A percentile compares a stretch with the other conserved stretches of the same genome.
phyloP scores from a whole-genome alignment of 2,888 invertebrate genomes.

The Trichacis sp. region DNA sequence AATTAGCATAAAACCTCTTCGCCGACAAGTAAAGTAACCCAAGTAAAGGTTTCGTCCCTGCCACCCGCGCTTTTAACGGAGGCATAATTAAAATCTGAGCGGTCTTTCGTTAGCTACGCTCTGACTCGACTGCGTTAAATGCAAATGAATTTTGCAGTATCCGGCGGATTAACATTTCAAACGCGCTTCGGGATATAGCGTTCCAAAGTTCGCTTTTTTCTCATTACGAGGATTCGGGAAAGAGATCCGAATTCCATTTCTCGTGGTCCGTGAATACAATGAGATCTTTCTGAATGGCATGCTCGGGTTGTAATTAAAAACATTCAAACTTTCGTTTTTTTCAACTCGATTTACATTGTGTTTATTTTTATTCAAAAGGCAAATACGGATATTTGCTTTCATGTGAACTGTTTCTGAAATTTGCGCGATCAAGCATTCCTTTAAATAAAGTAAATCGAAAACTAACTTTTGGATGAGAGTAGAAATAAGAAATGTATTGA shows the following conservation, averaged over 20 bases:
- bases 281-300: slow-evolving; percentile 23
- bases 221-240: slow-evolving; percentile 38
- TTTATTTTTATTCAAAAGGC: too few species aligned
- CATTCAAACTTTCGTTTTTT: neutral
- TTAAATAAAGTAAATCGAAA: too few species aligned
- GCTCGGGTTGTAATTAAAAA: slow-evolving; percentile 27
- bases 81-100: slow-evolving; percentile 45
- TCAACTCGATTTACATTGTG: neutral
- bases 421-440: too few species aligned
- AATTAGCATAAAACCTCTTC: slow-evolving; percentile 40
- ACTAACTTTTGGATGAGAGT: too few species aligned
- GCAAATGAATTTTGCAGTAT: slow-evolving; percentile 44
- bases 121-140: slow-evolving; percentile 41
- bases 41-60: slow-evolving; percentile 42
- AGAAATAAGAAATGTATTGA: too few species aligned
- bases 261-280: slow-evolving; percentile 20
- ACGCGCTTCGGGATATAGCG: slow-evolving; percentile 37
- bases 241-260: slow-evolving; percentile 33
- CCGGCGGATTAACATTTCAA: slow-evolving; percentile 46
- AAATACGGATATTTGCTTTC: too few species aligned
- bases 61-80: slow-evolving; percentile 43
- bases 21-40: slow-evolving; percentile 31
- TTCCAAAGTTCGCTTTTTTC: slow-evolving; percentile 35
- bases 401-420: too few species aligned
- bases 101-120: slow-evolving; percentile 39